Percentiles rank a stretch among this genome's conserved stretches.
Conservation (phyloP, 2,888 invertebrate genomes). For the Idaea straminata region DNA sequence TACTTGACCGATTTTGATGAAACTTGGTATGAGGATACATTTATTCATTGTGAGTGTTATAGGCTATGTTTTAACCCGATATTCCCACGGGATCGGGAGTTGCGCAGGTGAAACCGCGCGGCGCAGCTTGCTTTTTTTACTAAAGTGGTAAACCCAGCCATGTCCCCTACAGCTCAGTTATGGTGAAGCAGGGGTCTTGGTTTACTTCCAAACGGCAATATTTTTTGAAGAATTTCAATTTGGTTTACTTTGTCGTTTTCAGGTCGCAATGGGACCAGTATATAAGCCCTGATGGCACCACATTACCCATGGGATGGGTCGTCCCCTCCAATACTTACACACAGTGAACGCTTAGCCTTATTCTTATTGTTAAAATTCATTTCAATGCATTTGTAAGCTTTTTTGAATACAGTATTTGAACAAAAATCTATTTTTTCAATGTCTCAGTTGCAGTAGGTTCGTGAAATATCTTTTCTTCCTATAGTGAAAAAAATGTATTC, state of each 20-base stretch:
- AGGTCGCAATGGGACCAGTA: constrained; percentile 76
- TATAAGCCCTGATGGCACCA: constrained; percentile 72
- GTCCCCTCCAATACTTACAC: constrained; percentile 55
- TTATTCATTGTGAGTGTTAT: too few relatives aligned
- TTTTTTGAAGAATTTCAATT: neutral
- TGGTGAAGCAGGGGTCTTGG: too few relatives aligned
- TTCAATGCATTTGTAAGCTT: constrained; percentile 19
- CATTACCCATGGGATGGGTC: constrained; percentile 87
- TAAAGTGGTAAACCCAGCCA: too few relatives aligned
- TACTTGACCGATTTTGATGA: too few relatives aligned
- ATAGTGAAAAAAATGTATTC: neutral
- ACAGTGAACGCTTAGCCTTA: constrained; percentile 1
- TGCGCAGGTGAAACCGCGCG: too few relatives aligned
- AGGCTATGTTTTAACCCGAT: too few relatives aligned
- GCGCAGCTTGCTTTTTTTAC: too few relatives aligned
- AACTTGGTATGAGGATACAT: too few relatives aligned
- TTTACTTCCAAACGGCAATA: neutral
- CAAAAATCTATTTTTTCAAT: constrained; percentile 14
- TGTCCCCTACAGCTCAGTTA: too few relatives aligned
- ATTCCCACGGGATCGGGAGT: too few relatives aligned
- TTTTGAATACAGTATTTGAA: constrained; percentile 14
- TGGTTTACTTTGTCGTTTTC: constrained; percentile 41
- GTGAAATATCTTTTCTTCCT: neutral
- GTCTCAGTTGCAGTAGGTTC: neutral
- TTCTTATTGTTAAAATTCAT: constrained; percentile 7